These are phyloP conservation scores for Echiichthys vipera DNA, from an alignment of 2,797 vertebrate species.

Conservation along the genomic window DNA sequence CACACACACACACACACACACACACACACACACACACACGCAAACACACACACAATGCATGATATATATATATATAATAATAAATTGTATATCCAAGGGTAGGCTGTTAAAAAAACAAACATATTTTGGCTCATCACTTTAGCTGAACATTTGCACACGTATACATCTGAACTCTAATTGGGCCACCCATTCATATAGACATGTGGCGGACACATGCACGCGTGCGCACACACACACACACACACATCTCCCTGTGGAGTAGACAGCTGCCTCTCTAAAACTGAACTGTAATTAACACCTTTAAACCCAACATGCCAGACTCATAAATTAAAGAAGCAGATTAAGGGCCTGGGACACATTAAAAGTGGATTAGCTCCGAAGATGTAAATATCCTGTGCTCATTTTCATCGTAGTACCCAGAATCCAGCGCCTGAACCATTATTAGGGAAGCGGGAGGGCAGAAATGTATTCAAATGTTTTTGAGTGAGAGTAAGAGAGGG, in stretches of 20 bases:
- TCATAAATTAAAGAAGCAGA: conserved; percentile 74
- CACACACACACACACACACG: too few relatives aligned
- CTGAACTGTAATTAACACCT: conserved; percentile 76
- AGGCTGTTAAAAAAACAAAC: not conserved
- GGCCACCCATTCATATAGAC: not conserved
- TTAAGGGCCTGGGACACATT: conserved; percentile 67
- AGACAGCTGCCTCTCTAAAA: conserved; percentile 80
- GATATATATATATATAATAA: too few relatives aligned
- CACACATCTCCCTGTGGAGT: conserved; percentile 13
- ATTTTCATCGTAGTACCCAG: conserved; percentile 65
- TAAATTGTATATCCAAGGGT: not conserved
- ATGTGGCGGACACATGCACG: conserved; percentile 19
- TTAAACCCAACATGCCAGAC: conserved; percentile 74
- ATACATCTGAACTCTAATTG: not conserved
- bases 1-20: too few relatives aligned
- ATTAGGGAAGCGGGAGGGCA: conserved; percentile 47
- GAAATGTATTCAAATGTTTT: conserved; percentile 53
- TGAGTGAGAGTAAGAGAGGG: conserved; percentile 10
- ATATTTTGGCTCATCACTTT: not conserved
- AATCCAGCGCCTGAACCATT: conserved; percentile 52
- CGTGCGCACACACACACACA: conserved; percentile 2
- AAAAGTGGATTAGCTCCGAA: conserved; percentile 74
- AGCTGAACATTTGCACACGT: conserved; percentile 20
- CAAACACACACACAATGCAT: not conserved
- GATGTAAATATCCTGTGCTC: conserved; percentile 74